Conservation (phyloP, 2,797 vertebrate genomes). For the Clarias fuscus region DNA sequence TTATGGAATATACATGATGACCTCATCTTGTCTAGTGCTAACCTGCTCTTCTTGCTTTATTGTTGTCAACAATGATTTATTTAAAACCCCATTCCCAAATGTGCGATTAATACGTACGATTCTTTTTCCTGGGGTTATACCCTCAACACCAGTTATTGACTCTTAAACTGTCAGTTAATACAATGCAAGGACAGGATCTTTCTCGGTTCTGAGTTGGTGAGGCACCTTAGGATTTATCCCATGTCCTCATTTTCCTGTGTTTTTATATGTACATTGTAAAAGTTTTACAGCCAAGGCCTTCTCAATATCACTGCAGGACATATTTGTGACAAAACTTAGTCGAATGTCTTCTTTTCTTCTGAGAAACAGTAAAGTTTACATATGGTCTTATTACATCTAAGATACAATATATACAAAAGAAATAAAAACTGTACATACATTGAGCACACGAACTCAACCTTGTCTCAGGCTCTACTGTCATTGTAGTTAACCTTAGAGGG, state of each 20-base stretch:
- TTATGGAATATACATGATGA: conserved; percentile 50
- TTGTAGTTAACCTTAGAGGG: conserved; percentile 62
- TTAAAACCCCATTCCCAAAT: conserved; percentile 50
- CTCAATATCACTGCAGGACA: conserved; percentile 56
- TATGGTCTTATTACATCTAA: neutral
- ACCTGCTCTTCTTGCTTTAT: conserved; percentile 40
- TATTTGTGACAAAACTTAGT: conserved; percentile 37
- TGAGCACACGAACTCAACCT: neutral
- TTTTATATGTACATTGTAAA: conserved; percentile 68
- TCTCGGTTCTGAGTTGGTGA: conserved; percentile 41
- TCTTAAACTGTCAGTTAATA: conserved; percentile 65
- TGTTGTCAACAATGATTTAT: conserved; percentile 57
- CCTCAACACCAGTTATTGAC: conserved; percentile 60
- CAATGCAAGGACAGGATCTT: conserved; percentile 54
- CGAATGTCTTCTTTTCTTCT: neutral
- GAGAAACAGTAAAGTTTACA: neutral
- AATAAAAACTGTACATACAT: neutral
- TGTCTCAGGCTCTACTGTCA: neutral
- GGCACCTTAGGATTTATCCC: conserved; percentile 61
- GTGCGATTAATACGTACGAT: conserved; percentile 50
- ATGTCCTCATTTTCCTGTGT: conserved; percentile 56
- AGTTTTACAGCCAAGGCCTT: conserved; percentile 66
- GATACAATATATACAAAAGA: neutral
- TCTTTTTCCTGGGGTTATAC: conserved; percentile 52
- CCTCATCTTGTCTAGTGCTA: conserved; percentile 43